Evolutionary conservation across 2,888 invertebrate species (phyloP), one percentile per base, ranked within the genome.

Genomic region (Polymixis lichenea): DNA sequence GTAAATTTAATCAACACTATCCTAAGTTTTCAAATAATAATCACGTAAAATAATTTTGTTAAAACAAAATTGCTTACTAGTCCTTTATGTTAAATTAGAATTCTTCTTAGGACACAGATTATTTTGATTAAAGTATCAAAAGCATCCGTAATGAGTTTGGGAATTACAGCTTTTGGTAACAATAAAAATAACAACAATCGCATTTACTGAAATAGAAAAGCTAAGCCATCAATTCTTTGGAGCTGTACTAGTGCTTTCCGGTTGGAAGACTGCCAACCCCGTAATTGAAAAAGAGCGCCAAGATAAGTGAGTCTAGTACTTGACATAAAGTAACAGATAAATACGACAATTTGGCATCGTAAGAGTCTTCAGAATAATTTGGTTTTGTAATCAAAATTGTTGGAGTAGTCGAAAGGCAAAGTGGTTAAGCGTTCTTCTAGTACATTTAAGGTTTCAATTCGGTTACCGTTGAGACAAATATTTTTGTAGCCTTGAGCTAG

Each of bases 201-300:
- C 43, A 49, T 22, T 62, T 15, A 58, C 43, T 69, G 49, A 78
- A 82, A 55, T 64, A 77, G 65, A 76, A 77, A 84, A 68, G 53
- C 83, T 73, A 75, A 77, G 72, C 60, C 78, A 83, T 86, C 71
- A 78, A 86, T 78, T 86, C 73, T 73, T 71, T 64, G 64, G 73
- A 80, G 80, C 78, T 78, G 78, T 81, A 77, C 80, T 69, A 67
- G 74, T 76, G 55, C 73, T 72, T 70, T 69, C 68, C n/a, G 25
- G 38, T 85, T 87, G 87, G 87, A 83, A 72, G 19, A 51, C 65
- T 69, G 85, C 87, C 87, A 87, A 83, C 75, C 67, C 74, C 56
- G 87, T 87, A 87, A 87, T 87, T 86, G 87, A 87, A 87, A 87
- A 84, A 87, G 77, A 75, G 71, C 72, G 72, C 68, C 67, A 83